A percentile compares a stretch with the other conserved stretches of the same genome.
These are phyloP conservation scores for Laterallus jamaicensis DNA, from an alignment of 2,113 vertebrate species.

Conservation along the genomic window DNA sequence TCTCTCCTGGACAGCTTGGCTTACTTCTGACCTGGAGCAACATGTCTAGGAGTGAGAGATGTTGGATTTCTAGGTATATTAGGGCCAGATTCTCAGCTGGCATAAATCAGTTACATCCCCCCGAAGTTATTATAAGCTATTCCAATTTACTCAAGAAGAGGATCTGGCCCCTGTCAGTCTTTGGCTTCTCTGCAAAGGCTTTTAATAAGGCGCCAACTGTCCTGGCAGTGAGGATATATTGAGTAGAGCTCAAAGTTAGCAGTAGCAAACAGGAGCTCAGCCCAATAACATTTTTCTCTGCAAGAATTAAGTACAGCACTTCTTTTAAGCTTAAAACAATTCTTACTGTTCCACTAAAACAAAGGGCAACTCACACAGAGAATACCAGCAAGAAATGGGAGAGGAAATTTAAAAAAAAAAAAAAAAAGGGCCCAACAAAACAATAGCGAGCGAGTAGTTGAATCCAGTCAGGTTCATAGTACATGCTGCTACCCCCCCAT, in stretches of 20 bases:
- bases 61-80: neutral
- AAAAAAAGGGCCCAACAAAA: neutral
- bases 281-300: neutral
- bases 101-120: neutral
- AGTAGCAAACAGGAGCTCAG: conserved; percentile 36
- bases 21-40: neutral
- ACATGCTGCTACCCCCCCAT: accelerated
- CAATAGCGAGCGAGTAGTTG: neutral
- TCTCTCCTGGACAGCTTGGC: neutral
- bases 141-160: neutral
- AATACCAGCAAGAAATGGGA: conserved; percentile 8
- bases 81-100: neutral
- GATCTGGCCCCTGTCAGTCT: conserved; percentile 2
- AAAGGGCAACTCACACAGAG: neutral
- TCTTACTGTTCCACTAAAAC: conserved; percentile 38
- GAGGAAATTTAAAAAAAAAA: neutral
- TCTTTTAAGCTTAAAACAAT: conserved; percentile 21
- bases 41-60: neutral
- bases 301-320: conserved; percentile 10
- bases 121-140: neutral
- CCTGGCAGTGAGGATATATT: neutral
- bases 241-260: neutral
- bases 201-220: conserved; percentile 30
- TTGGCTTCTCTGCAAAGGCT: conserved; percentile 34
- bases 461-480: neutral